These are phyloP conservation scores for Euclidia mi DNA, from an alignment of 2,888 invertebrate species.

Conservation along the genomic window DNA sequence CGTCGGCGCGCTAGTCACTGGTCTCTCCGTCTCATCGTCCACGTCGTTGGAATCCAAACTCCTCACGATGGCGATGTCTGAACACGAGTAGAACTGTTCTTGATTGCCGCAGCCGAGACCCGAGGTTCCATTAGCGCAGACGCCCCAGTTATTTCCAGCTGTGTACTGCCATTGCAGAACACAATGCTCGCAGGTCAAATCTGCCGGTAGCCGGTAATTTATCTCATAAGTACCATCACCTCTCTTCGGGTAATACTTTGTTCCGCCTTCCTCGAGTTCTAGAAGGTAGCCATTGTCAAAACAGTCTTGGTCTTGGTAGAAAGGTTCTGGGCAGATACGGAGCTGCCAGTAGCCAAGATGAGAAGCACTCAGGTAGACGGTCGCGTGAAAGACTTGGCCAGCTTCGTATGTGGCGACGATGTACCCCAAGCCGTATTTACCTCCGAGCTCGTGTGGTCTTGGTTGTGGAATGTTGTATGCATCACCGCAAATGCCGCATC, in stretches of 20 bases:
- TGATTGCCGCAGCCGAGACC: constrained; percentile 96
- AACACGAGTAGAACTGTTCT: constrained; percentile 95
- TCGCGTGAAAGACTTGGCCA: constrained; percentile 91
- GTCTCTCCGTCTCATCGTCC: not conserved
- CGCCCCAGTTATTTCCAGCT: constrained; percentile 96
- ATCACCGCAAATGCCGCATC: constrained; percentile 96
- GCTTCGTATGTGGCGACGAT: constrained; percentile 93
- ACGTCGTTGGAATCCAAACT: constrained; percentile 15
- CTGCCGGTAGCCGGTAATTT: constrained; percentile 90
- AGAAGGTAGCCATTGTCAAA: constrained; percentile 91
- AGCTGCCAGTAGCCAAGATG: constrained; percentile 96
- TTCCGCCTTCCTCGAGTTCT: constrained; percentile 86
- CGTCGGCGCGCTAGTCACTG: constrained; percentile 7
- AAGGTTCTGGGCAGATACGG: constrained; percentile 93
- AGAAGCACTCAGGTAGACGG: constrained; percentile 94
- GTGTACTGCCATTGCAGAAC: constrained; percentile 96
- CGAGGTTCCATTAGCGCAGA: constrained; percentile 91
- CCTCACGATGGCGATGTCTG: constrained; percentile 93
- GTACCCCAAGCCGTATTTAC: constrained; percentile 93
- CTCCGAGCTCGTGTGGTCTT: constrained; percentile 94
- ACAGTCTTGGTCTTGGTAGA: constrained; percentile 92
- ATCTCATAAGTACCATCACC: constrained; percentile 93
- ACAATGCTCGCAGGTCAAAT: constrained; percentile 93
- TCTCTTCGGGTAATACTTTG: constrained; percentile 91
- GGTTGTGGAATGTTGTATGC: constrained; percentile 92